Percentiles rank a stretch among this genome's conserved stretches.
phyloP scores from a whole-genome alignment of 2,888 invertebrate genomes.

The Syritta pipiens region DNA sequence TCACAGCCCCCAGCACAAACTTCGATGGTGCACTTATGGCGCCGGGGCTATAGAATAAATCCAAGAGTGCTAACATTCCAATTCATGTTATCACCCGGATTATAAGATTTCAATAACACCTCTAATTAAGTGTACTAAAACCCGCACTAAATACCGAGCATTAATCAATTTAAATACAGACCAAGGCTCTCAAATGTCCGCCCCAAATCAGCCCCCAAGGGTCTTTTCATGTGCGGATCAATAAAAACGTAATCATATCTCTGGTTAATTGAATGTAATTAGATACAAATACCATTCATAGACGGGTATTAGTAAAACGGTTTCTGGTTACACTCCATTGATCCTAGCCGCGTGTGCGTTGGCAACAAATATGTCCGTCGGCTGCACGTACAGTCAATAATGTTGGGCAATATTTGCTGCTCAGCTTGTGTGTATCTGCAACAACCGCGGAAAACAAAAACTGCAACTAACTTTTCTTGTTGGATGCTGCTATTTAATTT shows the following conservation, averaged over 20 bases:
- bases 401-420: conserved; percentile 30
- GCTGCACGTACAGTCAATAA: conserved; percentile 31
- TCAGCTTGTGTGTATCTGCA: conserved; percentile 11
- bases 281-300: conserved; percentile 18
- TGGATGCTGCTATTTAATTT: conserved; percentile 10
- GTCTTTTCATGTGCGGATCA: too few species aligned
- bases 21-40: background rate
- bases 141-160: conserved; percentile 20
- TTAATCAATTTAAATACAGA: background rate
- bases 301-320: conserved; percentile 18
- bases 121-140: conserved; percentile 22
- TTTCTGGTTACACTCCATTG: conserved; percentile 19
- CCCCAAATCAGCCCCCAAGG: background rate
- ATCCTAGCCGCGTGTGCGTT: conserved; percentile 4
- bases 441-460: conserved; percentile 15
- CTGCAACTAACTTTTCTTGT: conserved; percentile 34
- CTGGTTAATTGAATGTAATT: conserved; percentile 28
- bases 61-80: conserved; percentile 4
- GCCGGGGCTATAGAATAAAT: background rate
- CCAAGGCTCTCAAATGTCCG: background rate
- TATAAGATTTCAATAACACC: background rate
- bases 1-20: background rate
- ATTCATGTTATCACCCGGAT: background rate
- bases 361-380: conserved; percentile 12
- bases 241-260: background rate